Evolutionary conservation across 2,888 invertebrate genomes (phyloP).

Genomic region (Cremastinae sp.): DNA sequence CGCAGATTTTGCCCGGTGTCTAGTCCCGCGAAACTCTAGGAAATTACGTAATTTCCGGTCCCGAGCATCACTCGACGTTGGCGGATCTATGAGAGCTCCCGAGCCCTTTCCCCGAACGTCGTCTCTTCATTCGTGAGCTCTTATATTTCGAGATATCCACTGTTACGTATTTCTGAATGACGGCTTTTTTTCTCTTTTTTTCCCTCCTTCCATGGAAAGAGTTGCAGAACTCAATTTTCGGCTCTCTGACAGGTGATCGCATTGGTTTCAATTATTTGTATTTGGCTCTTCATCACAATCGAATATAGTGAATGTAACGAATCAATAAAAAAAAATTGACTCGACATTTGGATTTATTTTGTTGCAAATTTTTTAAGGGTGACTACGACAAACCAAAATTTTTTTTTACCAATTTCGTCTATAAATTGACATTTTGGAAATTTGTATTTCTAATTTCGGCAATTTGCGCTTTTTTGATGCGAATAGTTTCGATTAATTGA

Average conservation of each 20-base stretch:
- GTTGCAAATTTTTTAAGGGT: no score
- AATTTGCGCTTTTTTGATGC: no score
- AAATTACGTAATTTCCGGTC: constrained; percentile 77
- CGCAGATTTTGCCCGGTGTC: constrained; percentile 38
- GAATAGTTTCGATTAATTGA: no score
- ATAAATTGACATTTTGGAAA: no score
- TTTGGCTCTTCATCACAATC: background rate
- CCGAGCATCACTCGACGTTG: constrained; percentile 49
- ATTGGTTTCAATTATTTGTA: background rate
- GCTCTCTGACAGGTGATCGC: constrained; percentile 13
- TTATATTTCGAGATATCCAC: constrained; percentile 15
- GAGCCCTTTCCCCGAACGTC: constrained; percentile 20
- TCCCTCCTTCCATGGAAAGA: background rate
- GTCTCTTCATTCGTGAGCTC: constrained; percentile 16
- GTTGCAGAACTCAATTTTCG: background rate
- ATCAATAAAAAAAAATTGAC: no score
- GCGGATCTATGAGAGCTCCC: constrained; percentile 47
- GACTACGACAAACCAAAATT: no score
- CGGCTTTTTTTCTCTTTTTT: constrained; percentile 8
- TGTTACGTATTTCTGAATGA: constrained; percentile 17
- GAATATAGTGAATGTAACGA: no score
- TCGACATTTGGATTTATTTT: no score
- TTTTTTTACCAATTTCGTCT: no score
- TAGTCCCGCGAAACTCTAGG: constrained; percentile 67
- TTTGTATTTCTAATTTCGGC: no score